Percentiles rank a stretch among this genome's conserved stretches.
These are phyloP conservation scores for Cephalotes varians DNA, from an alignment of 2,888 invertebrate genomes.

Conservation along the genomic window DNA sequence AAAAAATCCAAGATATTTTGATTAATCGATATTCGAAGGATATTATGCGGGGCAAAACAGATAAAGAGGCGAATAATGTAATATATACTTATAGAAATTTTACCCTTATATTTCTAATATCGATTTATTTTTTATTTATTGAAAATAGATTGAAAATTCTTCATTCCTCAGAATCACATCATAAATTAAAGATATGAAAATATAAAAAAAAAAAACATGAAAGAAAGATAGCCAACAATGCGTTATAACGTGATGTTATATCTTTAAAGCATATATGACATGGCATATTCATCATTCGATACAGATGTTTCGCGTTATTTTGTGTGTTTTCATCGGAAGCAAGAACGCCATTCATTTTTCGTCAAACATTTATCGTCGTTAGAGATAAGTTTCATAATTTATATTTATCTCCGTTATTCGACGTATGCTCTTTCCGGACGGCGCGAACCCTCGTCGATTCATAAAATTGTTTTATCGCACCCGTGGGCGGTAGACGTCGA, in stretches of 20 bases:
- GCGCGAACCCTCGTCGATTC: constrained; percentile 61
- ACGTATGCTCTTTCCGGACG: constrained; percentile 35
- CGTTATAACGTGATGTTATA: background rate
- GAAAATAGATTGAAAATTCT: background rate
- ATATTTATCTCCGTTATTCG: constrained; percentile 71
- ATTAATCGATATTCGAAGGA: constrained; percentile 11
- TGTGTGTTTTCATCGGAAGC: background rate
- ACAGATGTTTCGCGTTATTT: background rate
- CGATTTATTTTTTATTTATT: too few relatives aligned
- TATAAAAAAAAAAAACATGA: background rate
- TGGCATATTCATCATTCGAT: background rate
- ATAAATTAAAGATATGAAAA: background rate
- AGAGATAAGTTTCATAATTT: constrained; percentile 76
- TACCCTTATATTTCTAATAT: background rate
- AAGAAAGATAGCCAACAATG: background rate
- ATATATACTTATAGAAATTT: background rate
- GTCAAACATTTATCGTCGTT: constrained; percentile 13
- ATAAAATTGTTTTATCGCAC: constrained; percentile 75
- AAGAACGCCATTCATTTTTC: constrained; percentile 33
- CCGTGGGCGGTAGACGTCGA: constrained; percentile 48
- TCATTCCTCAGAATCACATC: background rate
- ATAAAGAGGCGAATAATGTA: background rate
- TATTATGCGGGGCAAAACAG: background rate
- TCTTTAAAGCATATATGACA: background rate
- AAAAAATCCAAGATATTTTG: constrained; percentile 4